A percentile compares a stretch with the other conserved stretches of the same genome.
These are phyloP conservation scores for Sminthurinus signatus DNA, from an alignment of 1,140 invertebrate species.

Conservation along the genomic window DNA sequence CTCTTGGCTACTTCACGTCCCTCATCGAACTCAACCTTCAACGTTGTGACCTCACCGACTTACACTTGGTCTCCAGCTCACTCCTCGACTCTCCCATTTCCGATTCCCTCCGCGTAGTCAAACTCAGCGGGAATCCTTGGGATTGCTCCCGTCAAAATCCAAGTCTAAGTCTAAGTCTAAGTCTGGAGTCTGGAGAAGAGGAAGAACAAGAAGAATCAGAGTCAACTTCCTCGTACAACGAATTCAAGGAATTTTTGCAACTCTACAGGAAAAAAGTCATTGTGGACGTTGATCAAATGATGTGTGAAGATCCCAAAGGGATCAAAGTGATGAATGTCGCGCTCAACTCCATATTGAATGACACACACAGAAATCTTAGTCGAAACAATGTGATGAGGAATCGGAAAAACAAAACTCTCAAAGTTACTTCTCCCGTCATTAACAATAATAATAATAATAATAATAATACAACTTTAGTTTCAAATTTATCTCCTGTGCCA, in stretches of 20 bases:
- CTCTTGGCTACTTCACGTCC: conserved; percentile 50
- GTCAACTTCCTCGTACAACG: too few relatives aligned
- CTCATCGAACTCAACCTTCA: conserved; percentile 60
- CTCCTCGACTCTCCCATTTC: conserved; percentile 13
- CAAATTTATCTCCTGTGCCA: too few relatives aligned
- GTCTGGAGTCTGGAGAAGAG: conserved; percentile 14
- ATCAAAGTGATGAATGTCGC: background rate
- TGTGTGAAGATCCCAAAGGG: conserved; percentile 5
- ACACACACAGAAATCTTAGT: background rate
- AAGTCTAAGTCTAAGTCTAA: too few relatives aligned
- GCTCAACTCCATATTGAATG: background rate
- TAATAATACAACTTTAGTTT: too few relatives aligned
- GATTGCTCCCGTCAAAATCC: too few relatives aligned
- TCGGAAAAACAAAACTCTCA: too few relatives aligned
- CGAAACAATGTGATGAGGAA: background rate
- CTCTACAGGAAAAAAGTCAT: background rate
- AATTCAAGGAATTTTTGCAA: background rate
- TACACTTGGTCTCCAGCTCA: conserved; percentile 24
- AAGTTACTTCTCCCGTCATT: too few relatives aligned
- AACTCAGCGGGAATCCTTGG: conserved; percentile 49
- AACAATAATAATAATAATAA: too few relatives aligned
- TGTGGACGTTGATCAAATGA: conserved; percentile 7
- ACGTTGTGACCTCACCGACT: conserved; percentile 28
- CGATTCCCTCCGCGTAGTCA: conserved; percentile 50
- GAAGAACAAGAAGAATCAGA: background rate